Evolutionary conservation across 2,113 vertebrate genomes (phyloP).

Genomic region (Apteryx owenii): DNA sequence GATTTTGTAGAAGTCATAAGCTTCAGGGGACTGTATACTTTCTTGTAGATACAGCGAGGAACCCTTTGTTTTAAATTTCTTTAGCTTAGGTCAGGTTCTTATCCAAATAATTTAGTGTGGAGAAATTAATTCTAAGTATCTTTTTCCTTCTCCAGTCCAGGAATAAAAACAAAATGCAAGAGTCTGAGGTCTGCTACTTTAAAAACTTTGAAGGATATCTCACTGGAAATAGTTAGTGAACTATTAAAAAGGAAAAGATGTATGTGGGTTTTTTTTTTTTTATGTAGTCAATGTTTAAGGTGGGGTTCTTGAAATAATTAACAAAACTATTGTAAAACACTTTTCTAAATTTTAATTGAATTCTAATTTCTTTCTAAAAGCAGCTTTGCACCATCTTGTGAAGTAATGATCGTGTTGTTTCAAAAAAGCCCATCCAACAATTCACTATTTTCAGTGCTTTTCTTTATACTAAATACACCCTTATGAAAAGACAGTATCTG

Average conservation of each 20-base stretch:
- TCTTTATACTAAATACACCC: background rate
- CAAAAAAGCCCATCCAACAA: background rate
- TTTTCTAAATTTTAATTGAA: background rate
- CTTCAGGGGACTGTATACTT: background rate
- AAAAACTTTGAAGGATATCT: background rate
- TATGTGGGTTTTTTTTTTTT: background rate
- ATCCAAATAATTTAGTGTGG: background rate
- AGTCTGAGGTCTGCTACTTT: background rate
- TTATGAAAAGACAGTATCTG: background rate
- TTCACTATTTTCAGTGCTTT: background rate
- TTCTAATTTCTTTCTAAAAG: background rate
- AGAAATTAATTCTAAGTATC: background rate
- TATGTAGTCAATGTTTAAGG: background rate
- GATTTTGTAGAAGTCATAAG: background rate
- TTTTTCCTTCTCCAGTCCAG: background rate
- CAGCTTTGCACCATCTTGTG: background rate
- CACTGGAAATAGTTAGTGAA: background rate
- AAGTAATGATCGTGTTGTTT: background rate
- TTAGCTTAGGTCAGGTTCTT: background rate
- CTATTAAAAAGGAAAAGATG: background rate
- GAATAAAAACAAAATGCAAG: background rate
- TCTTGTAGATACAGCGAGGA: background rate
- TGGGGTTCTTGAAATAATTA: background rate
- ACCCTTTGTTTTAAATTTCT: background rate
- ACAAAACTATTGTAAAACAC: background rate